Base-by-base conservation (phyloP, 2,797 vertebrate genomes). In the Hozukius guyotensis region DNA sequence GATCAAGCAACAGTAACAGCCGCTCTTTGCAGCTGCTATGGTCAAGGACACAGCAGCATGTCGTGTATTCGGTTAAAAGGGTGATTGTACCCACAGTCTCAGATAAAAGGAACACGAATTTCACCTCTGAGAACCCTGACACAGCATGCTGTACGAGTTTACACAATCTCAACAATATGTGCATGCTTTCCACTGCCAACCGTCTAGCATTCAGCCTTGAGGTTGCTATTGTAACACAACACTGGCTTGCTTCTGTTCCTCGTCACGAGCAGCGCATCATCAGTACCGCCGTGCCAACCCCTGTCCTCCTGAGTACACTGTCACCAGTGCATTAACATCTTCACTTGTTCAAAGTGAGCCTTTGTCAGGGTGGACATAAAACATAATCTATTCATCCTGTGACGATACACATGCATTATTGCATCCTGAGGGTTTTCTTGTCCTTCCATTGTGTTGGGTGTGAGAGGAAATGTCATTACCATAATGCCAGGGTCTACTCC, bases 301-400 rank as follows among this genome's bases (percentile, higher is more conserved):
- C 4, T 7, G 73, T 72, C 29, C 46, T 71, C 32, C 12, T 64
- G 25, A 36, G 14, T 11, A 14, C 36, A 29, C 13, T 38, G 3
- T 75, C 72, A 66, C 27, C 42, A 60, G 6, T 59, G n/a, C 36
- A 62, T 71, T 69, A 20, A 67, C 31, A 61, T 80, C 27, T 74
- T 52, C 22, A 7, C 36, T 60, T 36, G 61, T 78, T 74, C 46
- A 80, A 34, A 64, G 42, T 61, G 46, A 72, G 10, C 9, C 0
- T 42, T 60, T 82, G 61, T 77, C 60, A 78, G 71, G 7, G 49
- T n/a, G 46, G 77, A 81, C 18, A 2, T 69, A 20, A 80, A 82
- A 62, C 63, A 56, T 29, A 24, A 60, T 77, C 34, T 25, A n/a
- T 66, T 75, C 52, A 34, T 69, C 62, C 61, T 56, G 49, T 63